Evolutionary conservation across 2,888 invertebrate genomes (phyloP).

Genomic region (Hololepta plana): DNA sequence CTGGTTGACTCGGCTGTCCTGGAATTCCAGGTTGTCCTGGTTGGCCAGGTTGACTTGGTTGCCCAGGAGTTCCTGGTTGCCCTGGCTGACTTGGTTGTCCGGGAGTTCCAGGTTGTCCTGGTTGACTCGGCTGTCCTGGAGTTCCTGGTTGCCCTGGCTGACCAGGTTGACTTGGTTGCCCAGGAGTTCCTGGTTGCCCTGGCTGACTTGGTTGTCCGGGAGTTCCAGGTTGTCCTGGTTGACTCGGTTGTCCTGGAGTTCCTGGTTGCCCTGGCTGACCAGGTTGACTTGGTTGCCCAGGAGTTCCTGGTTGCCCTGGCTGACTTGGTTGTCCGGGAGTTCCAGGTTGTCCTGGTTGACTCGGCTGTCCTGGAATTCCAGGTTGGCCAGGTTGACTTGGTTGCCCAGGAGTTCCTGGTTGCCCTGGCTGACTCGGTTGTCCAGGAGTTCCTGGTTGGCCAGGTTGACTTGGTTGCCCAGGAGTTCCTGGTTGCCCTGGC

Average conservation of each 20-base stretch:
- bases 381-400: too few relatives aligned
- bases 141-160: constrained; percentile 13
- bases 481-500: too few relatives aligned
- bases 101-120: constrained; percentile 10
- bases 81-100: constrained; percentile 6
- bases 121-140: constrained; percentile 39
- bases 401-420: too few relatives aligned
- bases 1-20: constrained; percentile 9
- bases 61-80: constrained; percentile 8
- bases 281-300: too few relatives aligned
- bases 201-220: constrained; percentile 8
- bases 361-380: too few relatives aligned
- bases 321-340: constrained; percentile 5
- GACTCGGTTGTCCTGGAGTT: constrained; percentile 4
- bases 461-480: too few relatives aligned
- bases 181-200: constrained; percentile 5
- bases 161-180: constrained; percentile 6
- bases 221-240: constrained; percentile 6
- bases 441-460: too few relatives aligned
- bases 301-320: constrained; percentile 7
- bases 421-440: too few relatives aligned
- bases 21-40: constrained; percentile 10
- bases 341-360: too few relatives aligned
- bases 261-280: constrained; percentile 10
- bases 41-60: constrained; percentile 9